Base-by-base conservation (phyloP, 2,797 vertebrate genomes). In the Meriones psammophilus region DNA sequence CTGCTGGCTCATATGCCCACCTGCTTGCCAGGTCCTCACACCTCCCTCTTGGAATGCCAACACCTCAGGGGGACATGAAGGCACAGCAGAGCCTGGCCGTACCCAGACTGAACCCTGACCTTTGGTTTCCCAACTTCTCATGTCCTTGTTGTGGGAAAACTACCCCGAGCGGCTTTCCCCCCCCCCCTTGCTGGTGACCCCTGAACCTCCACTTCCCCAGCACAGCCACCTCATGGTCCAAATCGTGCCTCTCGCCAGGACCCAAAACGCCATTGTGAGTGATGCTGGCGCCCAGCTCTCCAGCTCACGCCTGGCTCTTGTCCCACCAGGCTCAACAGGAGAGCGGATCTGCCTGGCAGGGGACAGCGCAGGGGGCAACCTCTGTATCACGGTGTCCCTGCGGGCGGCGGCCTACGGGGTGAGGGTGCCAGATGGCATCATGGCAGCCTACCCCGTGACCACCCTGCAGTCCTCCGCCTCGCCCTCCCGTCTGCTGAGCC, bases 351-450 rank as follows among this genome's bases (percentile, higher is more conserved):
- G 99, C 96, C 98, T 99, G 88, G 99, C 99, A 0, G 99, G 99
- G 3, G 99, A 99, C 98, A 99, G 99, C 3, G 99, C 99, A 0
- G 99, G 99, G 0, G 99, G 99, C 33, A 99, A 99, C 97, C 98
- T 99, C 90, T 99, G 99, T 97, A 87, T 99, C 97, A 99, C 99
- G 0, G 99, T 99, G 71, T 98, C 99, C 8, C 98, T 99, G 98
- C 99, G 99, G 0, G 99, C 99, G 0, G 99, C 99, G 6, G 99
- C 99, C 88, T 99, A 99, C 0, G 99, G 99, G 0, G 98, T 99
- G 36, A 98, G 99, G 13, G 98, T 99, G 97, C 99, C 99, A 12
- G 99, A 99, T 33, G 99, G 99, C 90, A 98, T 99, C 33, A 98
- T 99, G 98, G 99, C 98, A 0, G 99, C 98, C 73, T 99, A 99